Conservation (phyloP, 2,888 invertebrate species). For the Hirudinaria manillensis region DNA sequence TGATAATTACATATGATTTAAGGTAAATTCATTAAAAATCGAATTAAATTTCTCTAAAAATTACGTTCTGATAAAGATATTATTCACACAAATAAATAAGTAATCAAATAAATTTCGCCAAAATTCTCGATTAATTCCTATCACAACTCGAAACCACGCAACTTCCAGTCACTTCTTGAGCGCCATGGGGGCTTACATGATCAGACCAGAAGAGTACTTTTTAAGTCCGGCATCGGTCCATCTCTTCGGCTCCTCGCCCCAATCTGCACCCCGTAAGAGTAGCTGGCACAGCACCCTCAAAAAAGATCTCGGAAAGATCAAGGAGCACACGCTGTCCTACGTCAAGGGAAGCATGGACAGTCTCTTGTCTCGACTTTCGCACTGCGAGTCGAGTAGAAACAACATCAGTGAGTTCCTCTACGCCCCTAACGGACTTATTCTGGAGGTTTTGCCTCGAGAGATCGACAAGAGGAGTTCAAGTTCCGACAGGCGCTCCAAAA, state of each 20-base stretch:
- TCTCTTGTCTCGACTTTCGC: constrained; percentile 7
- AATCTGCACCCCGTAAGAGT: background rate
- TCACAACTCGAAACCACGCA: background rate
- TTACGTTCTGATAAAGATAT: too few species aligned
- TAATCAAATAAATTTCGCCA: background rate
- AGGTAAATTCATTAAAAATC: too few species aligned
- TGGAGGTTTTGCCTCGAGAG: constrained; percentile 19
- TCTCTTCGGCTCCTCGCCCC: background rate
- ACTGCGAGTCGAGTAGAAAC: background rate
- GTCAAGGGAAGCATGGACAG: constrained; percentile 30
- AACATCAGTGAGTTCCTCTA: constrained; percentile 11
- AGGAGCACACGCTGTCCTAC: background rate
- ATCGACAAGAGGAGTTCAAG: background rate
- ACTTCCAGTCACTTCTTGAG: constrained; percentile 27
- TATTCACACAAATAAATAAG: too few species aligned
- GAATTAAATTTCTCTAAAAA: too few species aligned
- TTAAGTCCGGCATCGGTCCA: background rate
- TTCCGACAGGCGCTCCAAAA: background rate
- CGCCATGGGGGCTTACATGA: constrained; percentile 27
- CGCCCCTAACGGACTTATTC: background rate
- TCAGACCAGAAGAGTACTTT: constrained; percentile 7
- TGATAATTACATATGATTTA: too few species aligned
- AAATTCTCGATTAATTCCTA: background rate
- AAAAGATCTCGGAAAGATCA: constrained; percentile 10
- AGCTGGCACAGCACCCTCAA: constrained; percentile 21